phyloP scores from a whole-genome alignment of 2,888 invertebrate species.

The Pseudococcus viburni region DNA sequence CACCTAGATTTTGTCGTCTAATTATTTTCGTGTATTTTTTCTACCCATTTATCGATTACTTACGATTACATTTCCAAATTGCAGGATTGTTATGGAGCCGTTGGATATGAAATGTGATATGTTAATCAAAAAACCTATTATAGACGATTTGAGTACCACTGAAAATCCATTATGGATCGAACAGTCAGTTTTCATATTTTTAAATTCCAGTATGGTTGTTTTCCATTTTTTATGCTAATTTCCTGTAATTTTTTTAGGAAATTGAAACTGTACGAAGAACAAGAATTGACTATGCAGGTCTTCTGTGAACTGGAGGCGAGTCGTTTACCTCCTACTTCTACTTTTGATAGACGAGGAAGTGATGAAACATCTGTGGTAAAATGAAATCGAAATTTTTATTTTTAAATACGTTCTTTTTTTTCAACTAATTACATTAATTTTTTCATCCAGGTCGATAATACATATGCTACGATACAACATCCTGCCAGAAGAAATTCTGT shows the following conservation, averaged over 20 bases:
- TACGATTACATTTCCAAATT: slow-evolving; percentile 67
- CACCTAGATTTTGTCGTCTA: not conserved
- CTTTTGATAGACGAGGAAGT: slow-evolving; percentile 61
- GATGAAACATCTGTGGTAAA: slow-evolving; percentile 69
- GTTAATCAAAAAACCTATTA: slow-evolving; percentile 81
- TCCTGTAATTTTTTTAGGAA: slow-evolving; percentile 74
- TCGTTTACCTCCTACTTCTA: slow-evolving; percentile 45
- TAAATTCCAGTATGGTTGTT: not conserved
- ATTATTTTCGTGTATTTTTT: not conserved
- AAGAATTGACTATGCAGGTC: slow-evolving; percentile 94
- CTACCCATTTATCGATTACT: not conserved
- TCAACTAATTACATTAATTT: not conserved
- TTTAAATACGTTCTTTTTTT: not conserved
- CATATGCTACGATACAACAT: slow-evolving; percentile 85
- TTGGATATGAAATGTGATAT: slow-evolving; percentile 87
- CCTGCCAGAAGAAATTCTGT: slow-evolving; percentile 74
- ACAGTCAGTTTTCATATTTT: slow-evolving; percentile 75
- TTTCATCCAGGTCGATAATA: slow-evolving; percentile 78
- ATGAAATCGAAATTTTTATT: not conserved
- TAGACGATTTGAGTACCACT: slow-evolving; percentile 89
- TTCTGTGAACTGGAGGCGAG: slow-evolving; percentile 81
- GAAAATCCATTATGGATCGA: slow-evolving; percentile 95
- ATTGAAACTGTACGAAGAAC: slow-evolving; percentile 90
- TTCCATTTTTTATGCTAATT: not conserved
- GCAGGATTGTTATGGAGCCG: slow-evolving; percentile 85